Evolutionary conservation across 2,113 vertebrate species (phyloP), one percentile per base, ranked within the genome.

Genomic region (Xenopus borealis): DNA sequence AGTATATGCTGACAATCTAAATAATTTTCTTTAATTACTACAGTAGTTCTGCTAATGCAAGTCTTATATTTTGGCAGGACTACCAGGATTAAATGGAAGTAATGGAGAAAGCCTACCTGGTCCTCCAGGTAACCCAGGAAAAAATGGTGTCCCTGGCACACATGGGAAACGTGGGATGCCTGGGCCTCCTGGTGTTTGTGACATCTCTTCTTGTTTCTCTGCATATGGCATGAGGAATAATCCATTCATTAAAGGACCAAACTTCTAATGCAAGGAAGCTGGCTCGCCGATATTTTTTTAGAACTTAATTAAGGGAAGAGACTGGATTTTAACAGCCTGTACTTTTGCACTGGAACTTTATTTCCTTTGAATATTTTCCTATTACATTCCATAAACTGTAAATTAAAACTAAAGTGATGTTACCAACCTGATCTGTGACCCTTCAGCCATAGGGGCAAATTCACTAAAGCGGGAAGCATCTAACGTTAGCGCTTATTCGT

Each of bases 171-270:
- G 81, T 1, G 92, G 92, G 0, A 66, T 65, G 13, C 81, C 85
- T 0, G 92, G 92, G 6, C 70, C 78, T 17, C 75, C 88, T 12
- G 92, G 92, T 16, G 72, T 90, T 69, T 93, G 92, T 62, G 92
- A 93, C 58, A 59, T 87, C 18, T 89, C 92, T 53, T 82, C 86
- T 75, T 93, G 92, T 78, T 92, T 92, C 77, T 89, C 88, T 76
- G 84, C 79, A 55, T 92, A 91, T 79, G 83, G 86, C 75, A 81
- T 83, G 79, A 88, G 90, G 78, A 85, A 83, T 4, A 80, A 91
- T 72, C 86, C 84, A 65, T 92, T 90, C 82, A 93, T 84, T 80
- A 93, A 93, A 86, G 92, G 92, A 68, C 92, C 91, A 13, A 86
- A 89, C 63, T 79, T 91, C 79, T 93, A 82, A 88, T 27, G 17